Percentiles rank a stretch among this genome's conserved stretches.
These are phyloP conservation scores for Macrotis lagotis DNA, from an alignment of 2,113 vertebrate genomes.

Conservation along the genomic window DNA sequence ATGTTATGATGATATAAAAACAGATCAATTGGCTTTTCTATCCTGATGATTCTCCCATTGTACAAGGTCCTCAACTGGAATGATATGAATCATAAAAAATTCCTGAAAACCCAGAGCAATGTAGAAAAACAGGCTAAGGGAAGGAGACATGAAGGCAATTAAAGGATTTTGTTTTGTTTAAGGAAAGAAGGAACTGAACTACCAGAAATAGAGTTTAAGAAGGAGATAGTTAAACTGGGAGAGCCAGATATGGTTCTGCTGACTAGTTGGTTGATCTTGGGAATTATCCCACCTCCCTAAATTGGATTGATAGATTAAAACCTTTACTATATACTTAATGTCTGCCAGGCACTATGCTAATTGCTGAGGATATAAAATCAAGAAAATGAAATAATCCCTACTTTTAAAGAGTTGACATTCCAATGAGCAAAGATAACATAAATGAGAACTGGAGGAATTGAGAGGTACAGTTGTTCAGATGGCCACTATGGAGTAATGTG, in stretches of 20 bases:
- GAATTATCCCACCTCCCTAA: not conserved
- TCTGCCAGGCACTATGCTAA: not conserved
- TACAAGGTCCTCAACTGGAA: slow-evolving; percentile 44
- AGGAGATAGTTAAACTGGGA: too few species aligned
- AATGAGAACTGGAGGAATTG: not conserved
- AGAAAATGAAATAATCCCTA: not conserved
- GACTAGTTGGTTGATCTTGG: not conserved
- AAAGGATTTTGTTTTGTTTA: slow-evolving; percentile 60
- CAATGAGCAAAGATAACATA: not conserved
- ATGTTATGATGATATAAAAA: slow-evolving; percentile 14
- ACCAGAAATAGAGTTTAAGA: slow-evolving; percentile 40
- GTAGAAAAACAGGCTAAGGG: slow-evolving; percentile 53
- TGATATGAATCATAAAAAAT: slow-evolving; percentile 46
- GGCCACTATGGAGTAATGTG: not conserved
- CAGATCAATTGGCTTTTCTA: slow-evolving; percentile 53
- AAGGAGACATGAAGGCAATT: slow-evolving; percentile 39
- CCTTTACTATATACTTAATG: not conserved
- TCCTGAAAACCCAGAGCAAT: slow-evolving; percentile 61
- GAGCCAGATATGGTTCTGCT: too few species aligned
- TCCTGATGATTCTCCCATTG: not conserved
- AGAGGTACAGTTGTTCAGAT: not conserved
- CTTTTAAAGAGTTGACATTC: not conserved
- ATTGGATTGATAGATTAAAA: not conserved
- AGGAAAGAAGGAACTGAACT: slow-evolving; percentile 40
- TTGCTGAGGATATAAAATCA: not conserved